Evolutionary conservation across 2,888 invertebrate species (phyloP), one percentile per base, ranked within the genome.

Genomic region (Pollenia labialis): DNA sequence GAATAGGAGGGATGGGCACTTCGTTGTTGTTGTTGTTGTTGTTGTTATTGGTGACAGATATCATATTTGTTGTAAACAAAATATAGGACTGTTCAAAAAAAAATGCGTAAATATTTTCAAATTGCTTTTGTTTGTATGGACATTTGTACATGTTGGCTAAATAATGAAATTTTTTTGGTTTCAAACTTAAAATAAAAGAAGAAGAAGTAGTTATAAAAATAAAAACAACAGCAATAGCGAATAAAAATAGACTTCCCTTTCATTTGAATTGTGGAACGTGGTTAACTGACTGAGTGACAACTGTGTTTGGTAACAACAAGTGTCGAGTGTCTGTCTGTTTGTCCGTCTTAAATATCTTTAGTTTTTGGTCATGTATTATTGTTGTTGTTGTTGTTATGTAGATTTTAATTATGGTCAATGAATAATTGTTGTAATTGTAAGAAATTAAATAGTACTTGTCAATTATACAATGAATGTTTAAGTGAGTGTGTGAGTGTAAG

Each of bases 191-290:
- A 40, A 62, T 32, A 6, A 4, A 32, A 32, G 32, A 32, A 32
- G 32, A 32, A 32, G 16, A 62, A 62, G 62, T 14, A 58, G 32
- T 42, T 14, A 74, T 16, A 44, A 44, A 40, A 69, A 14, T 10
- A 64, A 46, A 44, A 75, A 68, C 42, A 75, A 77, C 69, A 71
- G 46, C 2, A 76, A 48, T 48, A 48, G 12, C 18, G 18, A 76
- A 48, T 42, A 44, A 18, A 83, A 58, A 71, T 52, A 71, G 82
- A 90, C 92, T 92, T 92, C 92, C 92, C 92, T 91, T 92, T 92
- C 92, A 88, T 92, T 92, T 89, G 90, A 88, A 54, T 46, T 52
- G 52, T 72, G 77, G 80, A 85, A 85, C 72, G 76, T 81, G 81
- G n/a, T 32, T 54, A 40, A 72, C 64, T 32, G 4, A 32, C 4